Evolutionary conservation across 92 coral and sea anemone species (phyloP).

Genomic region (Porites evermanni): DNA sequence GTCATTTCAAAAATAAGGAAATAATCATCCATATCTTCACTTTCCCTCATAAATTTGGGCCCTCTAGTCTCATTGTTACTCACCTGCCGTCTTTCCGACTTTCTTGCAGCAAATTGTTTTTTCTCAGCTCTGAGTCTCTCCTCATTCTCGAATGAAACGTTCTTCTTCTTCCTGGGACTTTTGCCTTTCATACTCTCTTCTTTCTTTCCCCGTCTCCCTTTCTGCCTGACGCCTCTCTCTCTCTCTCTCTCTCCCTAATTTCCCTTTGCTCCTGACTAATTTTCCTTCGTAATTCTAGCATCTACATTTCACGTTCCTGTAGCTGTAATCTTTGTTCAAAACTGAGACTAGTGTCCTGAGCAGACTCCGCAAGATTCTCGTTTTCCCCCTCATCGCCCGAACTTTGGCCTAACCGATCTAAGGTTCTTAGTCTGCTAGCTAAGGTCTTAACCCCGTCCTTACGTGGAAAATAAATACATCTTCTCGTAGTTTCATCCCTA

Average conservation of each 20-base stretch:
- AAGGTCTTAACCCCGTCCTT: conserved; percentile 57
- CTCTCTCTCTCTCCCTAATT: not conserved
- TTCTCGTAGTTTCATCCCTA: too few species aligned
- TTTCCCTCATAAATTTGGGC: conserved; percentile 48
- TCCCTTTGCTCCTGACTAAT: not conserved
- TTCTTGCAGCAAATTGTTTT: too few species aligned
- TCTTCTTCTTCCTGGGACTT: conserved; percentile 1
- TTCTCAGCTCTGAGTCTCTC: not conserved
- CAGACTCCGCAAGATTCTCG: not conserved
- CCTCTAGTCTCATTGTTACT: not conserved
- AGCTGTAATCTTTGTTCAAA: not conserved
- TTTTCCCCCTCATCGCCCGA: not conserved
- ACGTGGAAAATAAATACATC: not conserved
- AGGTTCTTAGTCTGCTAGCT: conserved; percentile 29
- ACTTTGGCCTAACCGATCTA: conserved; percentile 37
- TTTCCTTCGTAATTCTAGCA: not conserved
- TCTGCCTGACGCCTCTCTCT: too few species aligned
- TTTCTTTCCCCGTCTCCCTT: not conserved
- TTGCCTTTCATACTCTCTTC: not conserved
- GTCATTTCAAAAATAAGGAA: conserved; percentile 76
- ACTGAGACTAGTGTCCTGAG: not conserved
- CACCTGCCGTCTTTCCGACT: too few species aligned
- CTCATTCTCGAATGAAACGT: not conserved
- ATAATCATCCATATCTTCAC: conserved; percentile 68
- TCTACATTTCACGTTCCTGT: conserved; percentile 12